Evolutionary conservation across 2,888 invertebrate genomes (phyloP).

Genomic region (Meloe dianella): DNA sequence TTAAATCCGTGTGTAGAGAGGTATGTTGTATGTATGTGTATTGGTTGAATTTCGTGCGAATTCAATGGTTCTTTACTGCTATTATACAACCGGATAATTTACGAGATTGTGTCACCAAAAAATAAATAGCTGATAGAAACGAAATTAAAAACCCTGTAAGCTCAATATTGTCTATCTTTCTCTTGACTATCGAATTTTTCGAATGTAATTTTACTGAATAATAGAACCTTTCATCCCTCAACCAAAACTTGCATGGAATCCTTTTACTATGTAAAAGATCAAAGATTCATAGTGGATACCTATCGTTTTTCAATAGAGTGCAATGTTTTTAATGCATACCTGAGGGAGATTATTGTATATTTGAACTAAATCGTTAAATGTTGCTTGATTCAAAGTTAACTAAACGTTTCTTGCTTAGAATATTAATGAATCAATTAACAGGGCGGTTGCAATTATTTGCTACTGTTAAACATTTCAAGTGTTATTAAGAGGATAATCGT

Average conservation of each 20-base stretch:
- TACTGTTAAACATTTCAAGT: not conserved
- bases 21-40: slow-evolving; percentile 36
- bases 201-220: not conserved
- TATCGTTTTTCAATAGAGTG: slow-evolving; percentile 19
- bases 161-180: not conserved
- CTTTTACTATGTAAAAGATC: slow-evolving; percentile 17
- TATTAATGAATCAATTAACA: not conserved
- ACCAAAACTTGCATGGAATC: not conserved
- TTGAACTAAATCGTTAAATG: not conserved
- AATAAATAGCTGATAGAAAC: slow-evolving; percentile 34
- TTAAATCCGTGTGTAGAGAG: slow-evolving; percentile 40
- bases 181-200: not conserved
- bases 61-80: slow-evolving; percentile 31
- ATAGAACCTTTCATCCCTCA: not conserved
- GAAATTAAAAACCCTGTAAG: slow-evolving; percentile 31
- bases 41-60: slow-evolving; percentile 38
- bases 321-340: slow-evolving; percentile 7
- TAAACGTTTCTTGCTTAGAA: not conserved
- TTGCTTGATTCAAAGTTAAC: not conserved
- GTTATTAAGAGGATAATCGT: not conserved
- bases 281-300: slow-evolving; percentile 25
- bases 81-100: slow-evolving; percentile 35
- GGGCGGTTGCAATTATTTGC: not conserved
- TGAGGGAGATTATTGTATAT: not conserved
- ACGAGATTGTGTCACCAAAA: slow-evolving; percentile 38